Percentiles rank a stretch among this genome's conserved stretches.
These are phyloP conservation scores for Ruditapes philippinarum DNA, from an alignment of 1,140 invertebrate genomes.

Conservation along the genomic window DNA sequence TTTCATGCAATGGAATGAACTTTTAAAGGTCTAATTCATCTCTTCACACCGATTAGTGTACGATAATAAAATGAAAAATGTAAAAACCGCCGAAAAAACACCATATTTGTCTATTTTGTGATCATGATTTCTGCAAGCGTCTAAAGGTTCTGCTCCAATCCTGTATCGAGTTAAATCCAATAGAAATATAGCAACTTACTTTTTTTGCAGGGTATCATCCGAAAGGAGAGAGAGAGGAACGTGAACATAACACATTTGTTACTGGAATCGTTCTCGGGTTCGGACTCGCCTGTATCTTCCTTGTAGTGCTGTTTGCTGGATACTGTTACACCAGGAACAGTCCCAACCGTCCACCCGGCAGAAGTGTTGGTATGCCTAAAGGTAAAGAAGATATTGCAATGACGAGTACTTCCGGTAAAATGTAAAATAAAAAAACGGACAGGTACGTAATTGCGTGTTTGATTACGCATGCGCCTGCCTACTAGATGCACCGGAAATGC, in stretches of 20 bases:
- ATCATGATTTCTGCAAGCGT: no score
- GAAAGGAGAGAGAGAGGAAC: not conserved
- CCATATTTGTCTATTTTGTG: no score
- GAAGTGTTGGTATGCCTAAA: conserved; percentile 53
- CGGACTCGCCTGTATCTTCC: conserved; percentile 51
- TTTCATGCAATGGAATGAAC: no score
- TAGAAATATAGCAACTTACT: no score
- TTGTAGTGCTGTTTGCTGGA: conserved; percentile 27
- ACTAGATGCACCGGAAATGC: not conserved
- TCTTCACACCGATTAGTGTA: no score
- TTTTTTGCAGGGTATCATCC: conserved; percentile 43
- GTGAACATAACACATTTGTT: conserved; percentile 17
- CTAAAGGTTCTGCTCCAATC: no score
- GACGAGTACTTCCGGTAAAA: not conserved
- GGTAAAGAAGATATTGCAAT: conserved; percentile 27
- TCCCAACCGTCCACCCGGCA: conserved; percentile 19
- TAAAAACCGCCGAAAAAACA: no score
- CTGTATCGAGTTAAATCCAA: no score
- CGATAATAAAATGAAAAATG: no score
- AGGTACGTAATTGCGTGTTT: conserved; percentile 28
- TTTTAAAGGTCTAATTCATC: no score
- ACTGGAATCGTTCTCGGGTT: conserved; percentile 58
- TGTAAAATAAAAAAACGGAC: not conserved
- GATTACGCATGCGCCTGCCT: not conserved
- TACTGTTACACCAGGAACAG: conserved; percentile 57